Conservation (phyloP, 1,140 invertebrate genomes). For the Caenorhabditis briggsae region DNA sequence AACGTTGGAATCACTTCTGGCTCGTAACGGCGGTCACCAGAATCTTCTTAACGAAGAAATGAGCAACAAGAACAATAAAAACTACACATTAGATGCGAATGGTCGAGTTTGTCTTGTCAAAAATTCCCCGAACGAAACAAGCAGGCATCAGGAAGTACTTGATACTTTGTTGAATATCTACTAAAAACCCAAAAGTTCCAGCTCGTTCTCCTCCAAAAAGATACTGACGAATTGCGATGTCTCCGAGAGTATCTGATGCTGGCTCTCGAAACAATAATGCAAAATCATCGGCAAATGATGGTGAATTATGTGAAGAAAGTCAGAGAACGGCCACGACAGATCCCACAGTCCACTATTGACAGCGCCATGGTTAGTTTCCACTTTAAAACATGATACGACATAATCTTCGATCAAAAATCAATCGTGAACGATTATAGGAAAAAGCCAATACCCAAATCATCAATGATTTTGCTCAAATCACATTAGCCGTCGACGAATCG, state of each 20-base stretch:
- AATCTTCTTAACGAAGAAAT: constrained; percentile 4
- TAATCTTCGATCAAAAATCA: neutral
- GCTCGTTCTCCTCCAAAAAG: constrained; percentile 22
- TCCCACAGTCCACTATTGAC: constrained; percentile 14
- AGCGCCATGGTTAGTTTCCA: neutral
- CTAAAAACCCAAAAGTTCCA: neutral
- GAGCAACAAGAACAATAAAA: constrained; percentile 11
- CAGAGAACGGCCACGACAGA: neutral
- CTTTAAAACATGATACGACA: neutral
- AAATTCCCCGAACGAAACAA: constrained; percentile 5
- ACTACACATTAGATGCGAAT: constrained; percentile 36
- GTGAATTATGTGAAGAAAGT: constrained; percentile 36
- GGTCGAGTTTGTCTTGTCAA: constrained; percentile 35
- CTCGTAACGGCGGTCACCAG: constrained; percentile 40
- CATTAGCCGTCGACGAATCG: constrained; percentile 4
- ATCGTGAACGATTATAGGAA: no score
- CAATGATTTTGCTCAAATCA: constrained; percentile 2
- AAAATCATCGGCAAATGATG: constrained; percentile 45
- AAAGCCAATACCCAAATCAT: constrained; percentile 18
- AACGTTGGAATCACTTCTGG: constrained; percentile 13
- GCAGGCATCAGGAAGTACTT: constrained; percentile 14
- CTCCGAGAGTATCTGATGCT: constrained; percentile 48
- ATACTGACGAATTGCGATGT: constrained; percentile 26
- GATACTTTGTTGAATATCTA: neutral
- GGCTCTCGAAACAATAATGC: constrained; percentile 19